phyloP scores from a whole-genome alignment of 2,113 vertebrate genomes.

The Anhinga anhinga region DNA sequence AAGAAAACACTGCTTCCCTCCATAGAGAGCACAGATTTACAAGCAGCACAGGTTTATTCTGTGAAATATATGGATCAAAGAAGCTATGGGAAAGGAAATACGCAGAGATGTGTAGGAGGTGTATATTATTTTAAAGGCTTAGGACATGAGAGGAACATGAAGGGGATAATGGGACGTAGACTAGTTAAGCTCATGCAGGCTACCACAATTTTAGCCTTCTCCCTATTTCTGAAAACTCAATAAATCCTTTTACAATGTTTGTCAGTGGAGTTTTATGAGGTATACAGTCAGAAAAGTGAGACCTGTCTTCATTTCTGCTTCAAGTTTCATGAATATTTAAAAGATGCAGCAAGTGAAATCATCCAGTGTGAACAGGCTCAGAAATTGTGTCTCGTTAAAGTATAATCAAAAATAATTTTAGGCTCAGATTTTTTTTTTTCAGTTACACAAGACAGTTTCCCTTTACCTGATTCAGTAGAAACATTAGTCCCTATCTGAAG shows the following conservation, averaged over 20 bases:
- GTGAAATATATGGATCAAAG: neutral
- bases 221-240: neutral
- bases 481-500: neutral
- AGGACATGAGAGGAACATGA: neutral
- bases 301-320: slow-evolving; percentile 16
- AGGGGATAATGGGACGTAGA: neutral
- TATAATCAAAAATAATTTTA: slow-evolving; percentile 6
- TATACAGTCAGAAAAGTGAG: neutral
- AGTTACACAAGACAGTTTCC: neutral
- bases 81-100: neutral
- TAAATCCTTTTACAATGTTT: neutral
- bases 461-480: neutral
- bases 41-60: neutral
- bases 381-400: neutral
- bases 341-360: slow-evolving; percentile 42
- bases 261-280: neutral
- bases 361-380: neutral
- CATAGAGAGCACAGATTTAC: neutral
- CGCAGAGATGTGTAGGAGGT: neutral
- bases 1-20: neutral
- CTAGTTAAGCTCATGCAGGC: neutral
- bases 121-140: neutral
- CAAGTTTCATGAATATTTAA: slow-evolving; percentile 49
- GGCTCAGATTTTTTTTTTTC: neutral
- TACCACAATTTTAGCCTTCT: neutral